Percentiles rank a stretch among this genome's conserved stretches.
Conservation (phyloP, 1,140 invertebrate genomes). For the Parasteatoda tepidariorum region DNA sequence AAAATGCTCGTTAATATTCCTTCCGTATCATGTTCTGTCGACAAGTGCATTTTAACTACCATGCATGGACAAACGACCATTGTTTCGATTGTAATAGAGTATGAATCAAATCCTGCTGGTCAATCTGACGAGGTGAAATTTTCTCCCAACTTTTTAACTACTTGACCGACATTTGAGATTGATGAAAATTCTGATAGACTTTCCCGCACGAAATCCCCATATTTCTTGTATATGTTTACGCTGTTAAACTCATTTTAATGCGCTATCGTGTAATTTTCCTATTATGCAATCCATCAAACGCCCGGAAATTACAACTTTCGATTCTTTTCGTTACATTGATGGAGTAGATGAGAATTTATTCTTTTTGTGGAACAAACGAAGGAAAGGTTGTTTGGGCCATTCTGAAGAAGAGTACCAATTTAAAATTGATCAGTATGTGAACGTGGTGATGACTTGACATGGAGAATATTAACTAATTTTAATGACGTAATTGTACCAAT, state of each 20-base stretch:
- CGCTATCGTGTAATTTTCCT: background rate
- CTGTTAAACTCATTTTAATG: background rate
- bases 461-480: too few relatives aligned
- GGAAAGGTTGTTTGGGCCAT: too few relatives aligned
- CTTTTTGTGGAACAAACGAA: too few relatives aligned
- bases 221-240: background rate
- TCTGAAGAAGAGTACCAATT: too few relatives aligned
- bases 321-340: background rate
- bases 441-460: too few relatives aligned
- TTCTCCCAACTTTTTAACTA: background rate
- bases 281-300: background rate
- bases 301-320: background rate
- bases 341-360: background rate
- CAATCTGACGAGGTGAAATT: background rate
- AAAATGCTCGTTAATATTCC: background rate
- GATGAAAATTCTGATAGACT: conserved; percentile 1
- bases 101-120: background rate
- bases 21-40: background rate
- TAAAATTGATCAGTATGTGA: too few relatives aligned
- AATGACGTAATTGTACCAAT: too few relatives aligned
- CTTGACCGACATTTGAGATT: background rate
- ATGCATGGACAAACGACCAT: background rate
- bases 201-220: background rate
- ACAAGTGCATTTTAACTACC: background rate
- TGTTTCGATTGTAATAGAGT: background rate